phyloP scores from a whole-genome alignment of 2,888 invertebrate species.

The Mimachlamys varia region DNA sequence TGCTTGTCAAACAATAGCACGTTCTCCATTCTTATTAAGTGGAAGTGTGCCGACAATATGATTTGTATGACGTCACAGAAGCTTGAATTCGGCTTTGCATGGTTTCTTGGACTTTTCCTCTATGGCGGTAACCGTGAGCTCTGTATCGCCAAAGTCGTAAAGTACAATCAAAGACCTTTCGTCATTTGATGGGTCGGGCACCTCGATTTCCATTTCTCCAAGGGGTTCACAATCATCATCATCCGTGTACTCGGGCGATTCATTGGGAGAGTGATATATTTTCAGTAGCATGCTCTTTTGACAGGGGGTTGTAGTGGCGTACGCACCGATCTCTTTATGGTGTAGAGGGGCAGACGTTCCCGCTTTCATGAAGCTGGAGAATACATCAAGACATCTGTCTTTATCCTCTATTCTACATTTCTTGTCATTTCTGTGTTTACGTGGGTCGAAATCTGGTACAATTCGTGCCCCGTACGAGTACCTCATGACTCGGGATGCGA shows the following conservation, averaged over 20 bases:
- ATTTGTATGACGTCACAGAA: constrained; percentile 5
- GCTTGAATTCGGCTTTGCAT: constrained; percentile 41
- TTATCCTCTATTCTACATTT: background rate
- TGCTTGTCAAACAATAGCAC: too few relatives aligned
- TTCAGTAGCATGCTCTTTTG: constrained; percentile 43
- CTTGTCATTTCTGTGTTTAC: constrained; percentile 42
- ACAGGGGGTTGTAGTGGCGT: constrained; percentile 38
- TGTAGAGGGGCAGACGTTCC: constrained; percentile 41
- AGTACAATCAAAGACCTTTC: constrained; percentile 43
- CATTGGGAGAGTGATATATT: constrained; percentile 29
- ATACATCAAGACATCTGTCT: constrained; percentile 41
- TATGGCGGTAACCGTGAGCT: constrained; percentile 45
- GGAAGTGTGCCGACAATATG: too few relatives aligned
- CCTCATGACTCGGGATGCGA: constrained; percentile 43
- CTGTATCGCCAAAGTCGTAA: constrained; percentile 49
- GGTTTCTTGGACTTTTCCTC: constrained; percentile 44
- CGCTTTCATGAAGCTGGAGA: constrained; percentile 44
- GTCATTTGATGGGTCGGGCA: constrained; percentile 42
- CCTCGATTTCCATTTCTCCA: constrained; percentile 43
- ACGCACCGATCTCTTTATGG: constrained; percentile 35
- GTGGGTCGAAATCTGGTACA: constrained; percentile 38
- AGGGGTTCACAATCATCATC: constrained; percentile 42
- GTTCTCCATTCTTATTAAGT: too few relatives aligned
- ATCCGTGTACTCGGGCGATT: constrained; percentile 41
- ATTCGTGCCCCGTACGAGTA: constrained; percentile 45